phyloP scores from a whole-genome alignment of 1,140 invertebrate species.

The Sogatella furcifera region DNA sequence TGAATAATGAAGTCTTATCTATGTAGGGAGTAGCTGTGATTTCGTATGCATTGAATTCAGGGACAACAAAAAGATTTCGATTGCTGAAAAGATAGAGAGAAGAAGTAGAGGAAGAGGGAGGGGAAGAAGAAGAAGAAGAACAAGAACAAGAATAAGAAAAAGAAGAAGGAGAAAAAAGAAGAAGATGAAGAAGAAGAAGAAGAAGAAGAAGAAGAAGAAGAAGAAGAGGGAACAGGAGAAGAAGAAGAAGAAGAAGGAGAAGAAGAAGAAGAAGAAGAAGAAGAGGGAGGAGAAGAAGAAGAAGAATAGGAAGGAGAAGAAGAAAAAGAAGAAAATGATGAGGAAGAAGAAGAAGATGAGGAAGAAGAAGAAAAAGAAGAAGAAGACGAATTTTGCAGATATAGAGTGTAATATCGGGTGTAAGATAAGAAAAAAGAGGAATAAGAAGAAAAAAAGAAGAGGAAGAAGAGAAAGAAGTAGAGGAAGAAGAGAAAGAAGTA shows the following conservation, averaged over 20 bases:
- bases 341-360: neutral
- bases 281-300: neutral
- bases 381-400: neutral
- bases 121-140: too few species aligned
- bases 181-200: neutral
- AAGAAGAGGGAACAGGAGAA: neutral
- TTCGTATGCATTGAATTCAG: too few species aligned
- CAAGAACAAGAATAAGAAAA: too few species aligned
- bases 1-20: too few species aligned
- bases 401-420: too few species aligned
- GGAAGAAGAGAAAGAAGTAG: too few species aligned
- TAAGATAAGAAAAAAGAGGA: neutral
- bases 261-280: neutral
- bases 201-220: neutral
- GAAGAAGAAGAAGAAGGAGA: neutral
- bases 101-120: too few species aligned
- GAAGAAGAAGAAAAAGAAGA: neutral
- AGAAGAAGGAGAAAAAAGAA: neutral
- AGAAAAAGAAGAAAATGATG: neutral
- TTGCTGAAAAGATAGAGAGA: too few species aligned
- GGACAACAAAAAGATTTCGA: too few species aligned
- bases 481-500: neutral
- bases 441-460: too few species aligned
- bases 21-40: too few species aligned
- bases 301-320: neutral